These are phyloP conservation scores for Labeo rohita DNA, from an alignment of 2,113 vertebrate species.

Conservation along the genomic window DNA sequence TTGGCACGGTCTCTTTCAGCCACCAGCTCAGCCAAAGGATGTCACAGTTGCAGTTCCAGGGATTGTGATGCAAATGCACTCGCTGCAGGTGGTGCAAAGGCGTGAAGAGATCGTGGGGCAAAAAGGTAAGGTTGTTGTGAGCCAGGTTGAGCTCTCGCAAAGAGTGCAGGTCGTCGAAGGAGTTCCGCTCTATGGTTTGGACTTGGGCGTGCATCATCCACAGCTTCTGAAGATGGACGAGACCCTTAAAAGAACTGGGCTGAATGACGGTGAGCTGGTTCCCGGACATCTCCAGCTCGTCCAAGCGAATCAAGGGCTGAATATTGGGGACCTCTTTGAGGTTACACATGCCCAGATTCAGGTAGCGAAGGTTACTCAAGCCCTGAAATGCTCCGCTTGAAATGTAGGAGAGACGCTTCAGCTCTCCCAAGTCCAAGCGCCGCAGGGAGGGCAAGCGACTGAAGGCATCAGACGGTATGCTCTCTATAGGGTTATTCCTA, in stretches of 20 bases:
- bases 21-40: constrained; percentile 82
- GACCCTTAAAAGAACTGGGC: constrained; percentile 75
- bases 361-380: constrained; percentile 78
- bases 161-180: constrained; percentile 79
- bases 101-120: constrained; percentile 79
- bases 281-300: constrained; percentile 80
- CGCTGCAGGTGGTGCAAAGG: constrained; percentile 76
- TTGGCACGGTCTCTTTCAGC: constrained; percentile 78
- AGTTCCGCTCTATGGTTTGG: constrained; percentile 79
- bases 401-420: constrained; percentile 79
- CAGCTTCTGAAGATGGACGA: constrained; percentile 88
- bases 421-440: constrained; percentile 78
- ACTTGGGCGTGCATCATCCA: constrained; percentile 92
- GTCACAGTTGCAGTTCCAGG: constrained; percentile 82
- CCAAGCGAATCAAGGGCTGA: constrained; percentile 74
- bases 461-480: constrained; percentile 81
- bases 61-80: constrained; percentile 80
- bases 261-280: constrained; percentile 76
- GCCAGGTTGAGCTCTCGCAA: constrained; percentile 79
- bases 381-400: constrained; percentile 79
- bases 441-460: constrained; percentile 77
- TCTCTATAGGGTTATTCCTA: constrained; percentile 81
- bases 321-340: constrained; percentile 82
- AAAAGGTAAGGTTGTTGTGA: constrained; percentile 79
- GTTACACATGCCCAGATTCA: constrained; percentile 82